Base-by-base conservation (phyloP, 2,888 invertebrate genomes). In the Lycia hirtaria region DNA sequence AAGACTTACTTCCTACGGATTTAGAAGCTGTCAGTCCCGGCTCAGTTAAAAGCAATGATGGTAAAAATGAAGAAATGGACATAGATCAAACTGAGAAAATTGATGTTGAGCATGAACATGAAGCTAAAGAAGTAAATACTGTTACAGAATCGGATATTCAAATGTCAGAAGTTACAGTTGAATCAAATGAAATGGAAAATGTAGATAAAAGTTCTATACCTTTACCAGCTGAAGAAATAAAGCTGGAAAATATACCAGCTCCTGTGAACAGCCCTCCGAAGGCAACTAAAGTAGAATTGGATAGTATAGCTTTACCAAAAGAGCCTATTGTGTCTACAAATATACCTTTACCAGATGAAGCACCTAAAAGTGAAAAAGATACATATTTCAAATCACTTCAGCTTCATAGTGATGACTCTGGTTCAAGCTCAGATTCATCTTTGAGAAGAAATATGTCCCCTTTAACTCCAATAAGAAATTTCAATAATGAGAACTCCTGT, bases 11-110 rank as follows among this genome's bases (percentile, higher is more conserved):
- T 17, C 96, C 96, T 0, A 95, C 94, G 47, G 97, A 97, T 80
- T 86, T 97, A 37, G 96, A 97, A 83, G 96, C 96, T 30, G 95
- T 97, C 5, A 96, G 96, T 61, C 96, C 96, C 0, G 96, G 96
- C 58, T 96, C 96, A 0, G 95, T 95, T 53, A 94, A 94, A 70
- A 94, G 93, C 43, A 93, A 93, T 71, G 87, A 93, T 53, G 88
- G 82, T 6, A 83, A 83, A 60, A 64, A 77, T 53, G 85, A 86
- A 37, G 53, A 65, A 2, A 83, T 86, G 79, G 87, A 87, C 12
- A 60, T 69, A 9, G 76, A 81, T 17, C 64, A 62, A 33, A 69
- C 71, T 20, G 75, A 74, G 10, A 66, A 44, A 10, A 80, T 82
- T 77, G 82, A 84, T 10, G 30, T 78, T 3, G 81, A 81, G 53